These are phyloP conservation scores for Onychomys arenicola DNA, from an alignment of 2,797 vertebrate species.

Conservation along the genomic window DNA sequence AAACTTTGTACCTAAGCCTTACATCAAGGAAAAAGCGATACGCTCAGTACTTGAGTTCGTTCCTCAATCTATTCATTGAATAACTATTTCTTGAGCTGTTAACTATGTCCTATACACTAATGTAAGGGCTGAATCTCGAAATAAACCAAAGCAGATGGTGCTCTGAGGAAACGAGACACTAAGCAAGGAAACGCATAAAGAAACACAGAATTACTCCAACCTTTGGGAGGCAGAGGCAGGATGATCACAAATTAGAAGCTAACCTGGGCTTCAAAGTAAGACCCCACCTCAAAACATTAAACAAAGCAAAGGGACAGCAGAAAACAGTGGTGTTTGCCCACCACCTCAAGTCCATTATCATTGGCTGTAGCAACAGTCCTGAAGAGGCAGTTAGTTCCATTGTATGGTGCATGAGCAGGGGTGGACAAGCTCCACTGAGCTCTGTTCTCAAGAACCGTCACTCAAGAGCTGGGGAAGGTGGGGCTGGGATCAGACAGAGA, in stretches of 20 bases:
- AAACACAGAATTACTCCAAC: background rate
- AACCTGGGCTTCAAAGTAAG: background rate
- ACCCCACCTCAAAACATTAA: background rate
- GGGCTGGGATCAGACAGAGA: background rate
- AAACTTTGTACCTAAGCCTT: background rate
- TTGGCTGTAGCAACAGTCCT: background rate
- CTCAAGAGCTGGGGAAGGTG: background rate
- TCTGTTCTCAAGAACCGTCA: background rate
- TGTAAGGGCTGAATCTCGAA: background rate
- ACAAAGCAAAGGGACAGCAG: background rate
- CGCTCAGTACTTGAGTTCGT: background rate
- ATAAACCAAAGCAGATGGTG: constrained; percentile 21
- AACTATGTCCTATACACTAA: background rate
- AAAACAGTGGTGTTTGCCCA: background rate
- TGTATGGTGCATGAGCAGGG: background rate
- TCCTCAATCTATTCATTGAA: background rate
- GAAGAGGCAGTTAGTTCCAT: constrained; percentile 36
- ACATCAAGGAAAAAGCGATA: background rate
- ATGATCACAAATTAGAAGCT: background rate
- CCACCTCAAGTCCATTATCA: background rate
- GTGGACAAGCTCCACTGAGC: background rate
- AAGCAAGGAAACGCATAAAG: background rate
- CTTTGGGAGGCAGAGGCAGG: background rate
- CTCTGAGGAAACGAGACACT: background rate
- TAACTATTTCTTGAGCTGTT: constrained; percentile 20